phyloP scores from a whole-genome alignment of 92 coral and sea anemone genomes.

The Porites evermanni region DNA sequence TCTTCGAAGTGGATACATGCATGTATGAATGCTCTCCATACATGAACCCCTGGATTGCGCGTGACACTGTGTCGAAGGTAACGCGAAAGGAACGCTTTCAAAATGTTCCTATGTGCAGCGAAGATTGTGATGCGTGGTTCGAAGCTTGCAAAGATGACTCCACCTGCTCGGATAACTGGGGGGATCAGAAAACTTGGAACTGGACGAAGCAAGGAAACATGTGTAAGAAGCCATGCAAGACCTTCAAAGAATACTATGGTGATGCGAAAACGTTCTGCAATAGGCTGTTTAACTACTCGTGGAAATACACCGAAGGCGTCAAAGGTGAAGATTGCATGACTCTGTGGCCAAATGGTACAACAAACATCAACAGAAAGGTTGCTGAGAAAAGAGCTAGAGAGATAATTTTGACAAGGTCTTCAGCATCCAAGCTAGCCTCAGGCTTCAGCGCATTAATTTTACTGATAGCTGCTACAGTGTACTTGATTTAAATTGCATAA shows the following conservation, averaged over 20 bases:
- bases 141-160: conserved; percentile 88
- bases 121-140: conserved; percentile 94
- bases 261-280: conserved; percentile 83
- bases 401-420: conserved; percentile 44
- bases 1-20: conserved; percentile 89
- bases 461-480: background rate
- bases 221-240: conserved; percentile 88
- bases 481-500: background rate
- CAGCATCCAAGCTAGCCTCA: conserved; percentile 17
- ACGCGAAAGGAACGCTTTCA: conserved; percentile 84
- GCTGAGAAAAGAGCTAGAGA: conserved; percentile 79
- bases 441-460: background rate
- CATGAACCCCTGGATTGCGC: conserved; percentile 87
- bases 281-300: conserved; percentile 86
- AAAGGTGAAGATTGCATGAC: conserved; percentile 91
- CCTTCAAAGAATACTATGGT: conserved; percentile 84
- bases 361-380: conserved; percentile 68
- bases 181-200: conserved; percentile 83
- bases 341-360: conserved; percentile 91
- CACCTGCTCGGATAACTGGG: conserved; percentile 97
- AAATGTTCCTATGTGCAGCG: conserved; percentile 77
- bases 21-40: conserved; percentile 97
- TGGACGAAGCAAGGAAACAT: conserved; percentile 81
- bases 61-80: conserved; percentile 78
- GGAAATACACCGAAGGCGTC: conserved; percentile 77